Evolutionary conservation across 2,113 vertebrate species (phyloP).

Genomic region (Melanerpes aurifrons): DNA sequence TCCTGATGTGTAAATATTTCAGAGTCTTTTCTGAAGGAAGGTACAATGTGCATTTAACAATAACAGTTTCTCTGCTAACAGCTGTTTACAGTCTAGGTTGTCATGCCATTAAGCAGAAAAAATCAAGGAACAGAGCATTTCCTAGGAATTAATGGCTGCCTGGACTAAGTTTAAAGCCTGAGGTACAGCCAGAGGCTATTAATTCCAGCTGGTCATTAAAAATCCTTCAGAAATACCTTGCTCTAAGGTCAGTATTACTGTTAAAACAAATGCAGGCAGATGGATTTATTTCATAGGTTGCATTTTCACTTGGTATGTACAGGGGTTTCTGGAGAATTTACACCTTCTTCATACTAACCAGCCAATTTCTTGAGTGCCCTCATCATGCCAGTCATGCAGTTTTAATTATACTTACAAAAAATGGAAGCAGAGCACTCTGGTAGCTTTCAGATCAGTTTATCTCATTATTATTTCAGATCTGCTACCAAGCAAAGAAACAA

Average conservation of each 20-base stretch:
- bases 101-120: slow-evolving; percentile 43
- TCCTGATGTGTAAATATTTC: background rate
- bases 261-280: slow-evolving; percentile 56
- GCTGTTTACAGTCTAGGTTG: slow-evolving; percentile 26
- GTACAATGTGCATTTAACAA: slow-evolving; percentile 1
- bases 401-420: slow-evolving; percentile 31
- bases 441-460: background rate
- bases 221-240: slow-evolving; percentile 60
- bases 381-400: background rate
- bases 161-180: slow-evolving; percentile 46
- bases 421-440: background rate
- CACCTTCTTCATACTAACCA: slow-evolving; percentile 16
- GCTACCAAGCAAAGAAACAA: background rate
- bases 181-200: slow-evolving; percentile 55
- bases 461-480: background rate
- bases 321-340: slow-evolving; percentile 47
- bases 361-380: slow-evolving; percentile 31
- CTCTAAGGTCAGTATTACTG: slow-evolving; percentile 45
- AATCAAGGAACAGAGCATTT: slow-evolving; percentile 54
- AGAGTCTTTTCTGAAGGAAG: slow-evolving; percentile 6
- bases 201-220: slow-evolving; percentile 68
- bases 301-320: slow-evolving; percentile 54
- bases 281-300: slow-evolving; percentile 49
- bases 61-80: slow-evolving; percentile 15
- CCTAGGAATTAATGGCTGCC: slow-evolving; percentile 62